Base-by-base conservation (phyloP, 1,140 invertebrate species). In the Lasioglossum albipes region DNA sequence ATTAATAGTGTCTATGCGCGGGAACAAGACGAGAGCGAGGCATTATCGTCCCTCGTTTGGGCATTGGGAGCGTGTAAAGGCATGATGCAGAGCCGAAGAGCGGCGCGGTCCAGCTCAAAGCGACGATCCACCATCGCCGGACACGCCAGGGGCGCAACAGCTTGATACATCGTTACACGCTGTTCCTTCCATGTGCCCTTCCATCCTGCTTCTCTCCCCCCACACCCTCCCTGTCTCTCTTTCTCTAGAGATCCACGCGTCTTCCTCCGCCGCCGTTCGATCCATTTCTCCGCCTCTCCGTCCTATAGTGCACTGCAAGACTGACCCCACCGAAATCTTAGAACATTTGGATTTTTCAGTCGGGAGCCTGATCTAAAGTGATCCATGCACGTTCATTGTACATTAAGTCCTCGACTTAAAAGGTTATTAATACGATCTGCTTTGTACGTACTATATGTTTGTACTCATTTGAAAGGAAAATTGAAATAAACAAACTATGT, bases 131-230 rank as follows among this genome's bases (percentile, higher is more conserved):
- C 86, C 85, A 91, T 91, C 89, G 90, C 89, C 89, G 91, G 90
- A 92, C 92, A 90, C 91, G 92, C 92, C 92, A 90, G 91, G 91
- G 92, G 92, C 92, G 91, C 92, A 93, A 92, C 91, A 91, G 92
- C 90, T 92, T 93, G 91, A 92, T 93, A 92, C 92, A 93, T 93
- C 91, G 92, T 93, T 93, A 93, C 92, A 93, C 90, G 91, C 88
- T 91, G 90, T 91, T 91, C 87, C 89, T 89, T 88, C 90, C 86
- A 89, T 91, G 81, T 91, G 89, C 90, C 85, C 87, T 87, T 89
- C 84, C 73, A 62, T 70, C 45, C 45, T 57, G 31, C 61, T 59
- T 81, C 75, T 66, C 78, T 69, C 65, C 42, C 71, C 5, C 36
- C 36, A 4, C 36, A 4, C 36, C 5, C 2, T 36, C 36, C 3